phyloP scores from a whole-genome alignment of 2,888 invertebrate genomes.

The Drosophila birchii region DNA sequence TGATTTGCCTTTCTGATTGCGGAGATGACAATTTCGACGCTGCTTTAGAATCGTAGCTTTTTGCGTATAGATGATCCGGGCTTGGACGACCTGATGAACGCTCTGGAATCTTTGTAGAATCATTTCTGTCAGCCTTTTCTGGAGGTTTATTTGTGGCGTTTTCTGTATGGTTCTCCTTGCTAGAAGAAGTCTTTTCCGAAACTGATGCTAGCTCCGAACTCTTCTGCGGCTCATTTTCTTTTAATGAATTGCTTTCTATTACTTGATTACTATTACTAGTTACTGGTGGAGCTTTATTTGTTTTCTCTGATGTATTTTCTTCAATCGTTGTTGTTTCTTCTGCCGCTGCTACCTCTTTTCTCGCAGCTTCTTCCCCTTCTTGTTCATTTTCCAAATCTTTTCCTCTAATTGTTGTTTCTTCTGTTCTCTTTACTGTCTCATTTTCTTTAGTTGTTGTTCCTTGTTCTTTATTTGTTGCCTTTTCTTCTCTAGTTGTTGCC shows the following conservation, averaged over 20 bases:
- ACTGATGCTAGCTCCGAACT: neutral
- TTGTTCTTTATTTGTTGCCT: too few relatives aligned
- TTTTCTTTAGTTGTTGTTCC: neutral
- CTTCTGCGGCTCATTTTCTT: neutral
- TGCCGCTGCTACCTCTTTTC: neutral
- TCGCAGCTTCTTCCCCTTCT: neutral
- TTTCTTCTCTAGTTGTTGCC: too few relatives aligned
- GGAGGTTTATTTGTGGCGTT: neutral
- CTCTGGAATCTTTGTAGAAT: neutral
- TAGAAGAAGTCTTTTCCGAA: neutral
- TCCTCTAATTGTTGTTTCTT: neutral
- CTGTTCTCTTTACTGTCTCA: neutral
- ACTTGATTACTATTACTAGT: neutral
- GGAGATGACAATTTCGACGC: neutral
- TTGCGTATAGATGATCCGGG: neutral
- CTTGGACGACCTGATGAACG: neutral
- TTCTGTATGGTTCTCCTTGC: neutral
- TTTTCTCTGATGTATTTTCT: neutral
- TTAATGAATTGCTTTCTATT: neutral
- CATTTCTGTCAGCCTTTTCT: neutral
- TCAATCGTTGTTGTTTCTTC: neutral
- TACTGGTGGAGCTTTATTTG: neutral
- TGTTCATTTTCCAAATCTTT: neutral
- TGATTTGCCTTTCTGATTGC: neutral
- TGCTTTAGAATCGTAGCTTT: neutral